A percentile compares a stretch with the other conserved stretches of the same genome.
phyloP scores from a whole-genome alignment of 2,888 invertebrate species.

The Rhodophaea formosa region DNA sequence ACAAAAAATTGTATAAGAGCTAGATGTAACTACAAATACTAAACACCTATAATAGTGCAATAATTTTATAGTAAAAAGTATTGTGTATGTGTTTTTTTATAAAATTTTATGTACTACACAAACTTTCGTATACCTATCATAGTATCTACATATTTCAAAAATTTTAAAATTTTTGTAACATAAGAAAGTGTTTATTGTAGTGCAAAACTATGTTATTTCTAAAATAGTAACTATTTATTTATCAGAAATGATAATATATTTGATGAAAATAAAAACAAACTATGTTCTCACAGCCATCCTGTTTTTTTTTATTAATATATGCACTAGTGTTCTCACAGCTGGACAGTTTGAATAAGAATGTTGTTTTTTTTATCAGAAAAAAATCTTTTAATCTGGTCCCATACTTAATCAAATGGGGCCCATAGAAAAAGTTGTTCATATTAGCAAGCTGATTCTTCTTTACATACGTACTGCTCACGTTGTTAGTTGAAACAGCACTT shows the following conservation, averaged over 20 bases:
- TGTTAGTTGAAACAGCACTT: too few relatives aligned
- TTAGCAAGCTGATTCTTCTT: too few relatives aligned
- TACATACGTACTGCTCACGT: too few relatives aligned
- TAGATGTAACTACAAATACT: constrained; percentile 7
- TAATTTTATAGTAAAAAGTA: constrained; percentile 38
- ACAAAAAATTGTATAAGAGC: constrained; percentile 22
- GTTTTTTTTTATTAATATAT: constrained; percentile 24
- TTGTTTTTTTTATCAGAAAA: too few relatives aligned
- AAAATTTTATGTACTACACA: constrained; percentile 31
- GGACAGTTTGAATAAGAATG: too few relatives aligned
- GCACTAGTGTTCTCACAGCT: too few relatives aligned
- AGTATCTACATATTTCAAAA: constrained; percentile 40
- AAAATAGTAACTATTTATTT: constrained; percentile 65
- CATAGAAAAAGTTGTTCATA: too few relatives aligned
- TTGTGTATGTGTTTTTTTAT: constrained; percentile 36
- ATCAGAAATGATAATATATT: constrained; percentile 67
- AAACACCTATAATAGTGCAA: constrained; percentile 40
- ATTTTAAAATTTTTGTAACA: constrained; percentile 51
- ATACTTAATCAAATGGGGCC: too few relatives aligned
- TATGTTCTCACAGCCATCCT: constrained; percentile 50
- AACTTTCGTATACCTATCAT: constrained; percentile 20
- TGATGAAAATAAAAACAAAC: constrained; percentile 58
- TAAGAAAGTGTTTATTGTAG: constrained; percentile 54
- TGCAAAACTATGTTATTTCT: constrained; percentile 50
- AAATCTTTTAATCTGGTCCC: too few relatives aligned